Percentiles rank a stretch among this genome's conserved stretches.
Conservation (phyloP, 2,888 invertebrate species). For the Orthosia incerta region DNA sequence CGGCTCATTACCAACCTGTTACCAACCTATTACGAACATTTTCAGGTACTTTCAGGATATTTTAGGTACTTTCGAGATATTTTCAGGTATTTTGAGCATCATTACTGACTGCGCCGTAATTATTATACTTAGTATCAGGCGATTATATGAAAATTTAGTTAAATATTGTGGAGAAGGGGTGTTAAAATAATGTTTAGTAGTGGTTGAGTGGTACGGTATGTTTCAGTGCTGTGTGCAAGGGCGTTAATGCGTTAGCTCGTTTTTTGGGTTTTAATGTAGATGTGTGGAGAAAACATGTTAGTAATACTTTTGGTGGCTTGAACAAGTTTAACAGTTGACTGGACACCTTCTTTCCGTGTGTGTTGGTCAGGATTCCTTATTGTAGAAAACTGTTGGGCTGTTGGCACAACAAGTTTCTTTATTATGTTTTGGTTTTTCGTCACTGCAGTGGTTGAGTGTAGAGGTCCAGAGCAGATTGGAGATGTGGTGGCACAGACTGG, state of each 20-base stretch:
- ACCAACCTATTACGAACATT: constrained; percentile 57
- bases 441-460: too few relatives aligned
- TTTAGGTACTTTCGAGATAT: constrained; percentile 30
- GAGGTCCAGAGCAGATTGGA: too few relatives aligned
- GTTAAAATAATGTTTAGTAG: not conserved
- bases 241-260: constrained; percentile 16
- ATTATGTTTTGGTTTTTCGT: too few relatives aligned
- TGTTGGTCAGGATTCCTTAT: too few relatives aligned
- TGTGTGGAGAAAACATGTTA: not conserved
- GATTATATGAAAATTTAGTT: constrained; percentile 55
- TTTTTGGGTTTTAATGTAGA: constrained; percentile 27
- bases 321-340: too few relatives aligned
- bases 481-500: too few relatives aligned
- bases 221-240: not conserved
- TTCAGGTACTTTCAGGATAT: constrained; percentile 34
- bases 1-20: constrained; percentile 56
- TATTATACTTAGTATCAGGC: constrained; percentile 44
- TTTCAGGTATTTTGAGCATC: constrained; percentile 55
- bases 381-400: too few relatives aligned
- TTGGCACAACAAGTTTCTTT: too few relatives aligned
- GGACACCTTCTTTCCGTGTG: too few relatives aligned
- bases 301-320: too few relatives aligned
- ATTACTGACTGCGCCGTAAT: constrained; percentile 48
- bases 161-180: constrained; percentile 11
- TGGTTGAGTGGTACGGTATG: not conserved